A percentile compares a stretch with the other conserved stretches of the same genome.
These are phyloP conservation scores for Peromyscus eremicus DNA, from an alignment of 2,797 vertebrate genomes.

Conservation along the genomic window DNA sequence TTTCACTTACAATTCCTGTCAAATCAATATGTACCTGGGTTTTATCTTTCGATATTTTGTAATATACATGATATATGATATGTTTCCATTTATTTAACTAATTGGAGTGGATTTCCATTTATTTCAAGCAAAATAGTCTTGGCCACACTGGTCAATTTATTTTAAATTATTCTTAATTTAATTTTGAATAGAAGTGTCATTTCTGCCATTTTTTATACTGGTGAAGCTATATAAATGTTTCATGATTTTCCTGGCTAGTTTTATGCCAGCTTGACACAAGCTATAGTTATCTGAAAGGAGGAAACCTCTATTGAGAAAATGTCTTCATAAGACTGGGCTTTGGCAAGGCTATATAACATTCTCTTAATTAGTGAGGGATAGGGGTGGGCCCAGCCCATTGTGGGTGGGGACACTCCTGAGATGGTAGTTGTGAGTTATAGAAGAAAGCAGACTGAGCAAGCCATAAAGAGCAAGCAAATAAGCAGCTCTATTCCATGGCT, in stretches of 20 bases:
- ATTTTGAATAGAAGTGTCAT: background rate
- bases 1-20: background rate
- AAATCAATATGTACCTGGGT: background rate
- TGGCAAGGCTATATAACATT: background rate
- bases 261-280: too few relatives aligned
- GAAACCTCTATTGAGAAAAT: background rate
- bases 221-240: background rate
- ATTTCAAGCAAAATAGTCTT: background rate
- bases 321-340: background rate
- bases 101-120: background rate
- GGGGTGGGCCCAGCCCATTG: background rate
- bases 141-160: background rate
- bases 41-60: slow-evolving; percentile 17
- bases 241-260: background rate
- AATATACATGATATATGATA: background rate
- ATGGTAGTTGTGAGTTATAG: background rate
- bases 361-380: background rate
- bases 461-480: background rate
- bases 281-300: background rate
- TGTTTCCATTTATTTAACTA: background rate
- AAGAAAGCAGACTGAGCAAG: background rate
- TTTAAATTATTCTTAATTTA: background rate
- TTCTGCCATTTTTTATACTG: background rate
- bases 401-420: background rate
- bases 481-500: too few relatives aligned